Base-by-base conservation (phyloP, 1,140 invertebrate species). In the Drosophila ficusphila region DNA sequence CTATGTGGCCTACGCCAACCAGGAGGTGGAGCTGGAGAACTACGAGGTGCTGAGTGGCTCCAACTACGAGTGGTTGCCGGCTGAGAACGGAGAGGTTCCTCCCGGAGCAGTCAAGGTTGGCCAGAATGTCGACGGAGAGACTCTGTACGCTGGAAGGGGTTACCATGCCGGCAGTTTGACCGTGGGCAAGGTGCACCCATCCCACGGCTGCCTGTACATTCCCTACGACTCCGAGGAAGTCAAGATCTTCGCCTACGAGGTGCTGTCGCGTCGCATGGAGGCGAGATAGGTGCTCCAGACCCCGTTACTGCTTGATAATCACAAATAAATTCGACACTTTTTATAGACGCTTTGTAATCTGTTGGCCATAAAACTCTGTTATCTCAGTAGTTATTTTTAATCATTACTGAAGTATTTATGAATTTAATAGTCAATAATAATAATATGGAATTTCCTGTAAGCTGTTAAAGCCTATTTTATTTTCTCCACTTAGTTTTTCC, bases 121-220 rank as follows among this genome's bases (percentile, higher is more conserved):
- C 6, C 92, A 92, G 60, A 94, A 94, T 3, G 90, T 92, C 21
- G 92, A 92, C 54, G 95, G 93, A 0, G 95, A 96, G 89, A 92
- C 92, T 0, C 81, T 95, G 1, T 96, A 94, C 74, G 93, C 95
- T 33, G 95, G 94, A 9, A 92, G 95, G 56, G 93, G 92, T 2
- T 90, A 92, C 47, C 93, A 95, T 67, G 91, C 93, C 47, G 93
- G 94, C 27, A 94, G 95, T 57, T 74, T 95, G 62, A 95, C 95
- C 3, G 92, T 95, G 52, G 96, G 96, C 83, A 96, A 96, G 93
- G 91, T 96, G 21, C 95, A 96, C 75, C 93, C 93, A 0, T 95
- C 94, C 39, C 95, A 96, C 68, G 93, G 93, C 19, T 93, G 93
- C 54, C 92, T 94, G 23, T 96, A 96, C 89, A 95, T 96, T 69